phyloP scores from a whole-genome alignment of 2,888 invertebrate genomes.

The Andrena fulva region DNA sequence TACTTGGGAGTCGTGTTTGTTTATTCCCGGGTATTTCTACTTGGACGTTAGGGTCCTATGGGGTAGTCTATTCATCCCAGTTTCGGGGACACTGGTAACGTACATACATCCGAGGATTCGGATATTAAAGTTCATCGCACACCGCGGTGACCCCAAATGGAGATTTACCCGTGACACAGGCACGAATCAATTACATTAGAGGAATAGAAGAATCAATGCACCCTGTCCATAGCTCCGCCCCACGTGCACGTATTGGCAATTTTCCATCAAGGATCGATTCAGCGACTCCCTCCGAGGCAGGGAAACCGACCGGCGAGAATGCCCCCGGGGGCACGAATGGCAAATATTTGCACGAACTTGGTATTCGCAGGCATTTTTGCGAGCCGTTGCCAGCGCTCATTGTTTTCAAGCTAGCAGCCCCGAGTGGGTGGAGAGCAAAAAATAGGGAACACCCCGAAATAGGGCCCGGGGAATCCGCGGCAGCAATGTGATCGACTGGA shows the following conservation, averaged over 20 bases:
- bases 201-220: conserved; percentile 6
- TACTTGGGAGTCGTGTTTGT: too few relatives aligned
- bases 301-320: conserved; percentile 18
- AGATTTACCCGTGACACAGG: too few relatives aligned
- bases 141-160: too few relatives aligned
- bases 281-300: background rate
- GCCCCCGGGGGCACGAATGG: conserved; percentile 22
- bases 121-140: too few relatives aligned
- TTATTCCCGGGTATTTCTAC: too few relatives aligned
- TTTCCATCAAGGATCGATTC: conserved; percentile 38
- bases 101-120: too few relatives aligned
- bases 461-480: conserved; percentile 2
- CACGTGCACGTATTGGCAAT: conserved; percentile 23
- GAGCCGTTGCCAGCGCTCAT: background rate
- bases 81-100: too few relatives aligned
- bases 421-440: background rate
- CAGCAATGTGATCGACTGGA: conserved; percentile 20
- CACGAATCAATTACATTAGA: background rate
- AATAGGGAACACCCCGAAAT: conserved; percentile 1
- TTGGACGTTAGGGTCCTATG: too few relatives aligned
- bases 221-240: background rate
- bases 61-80: too few relatives aligned
- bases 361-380: background rate
- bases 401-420: background rate
- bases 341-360: conserved; percentile 40